phyloP scores from a whole-genome alignment of 2,797 vertebrate genomes.

The Limnodromus scolopaceus region DNA sequence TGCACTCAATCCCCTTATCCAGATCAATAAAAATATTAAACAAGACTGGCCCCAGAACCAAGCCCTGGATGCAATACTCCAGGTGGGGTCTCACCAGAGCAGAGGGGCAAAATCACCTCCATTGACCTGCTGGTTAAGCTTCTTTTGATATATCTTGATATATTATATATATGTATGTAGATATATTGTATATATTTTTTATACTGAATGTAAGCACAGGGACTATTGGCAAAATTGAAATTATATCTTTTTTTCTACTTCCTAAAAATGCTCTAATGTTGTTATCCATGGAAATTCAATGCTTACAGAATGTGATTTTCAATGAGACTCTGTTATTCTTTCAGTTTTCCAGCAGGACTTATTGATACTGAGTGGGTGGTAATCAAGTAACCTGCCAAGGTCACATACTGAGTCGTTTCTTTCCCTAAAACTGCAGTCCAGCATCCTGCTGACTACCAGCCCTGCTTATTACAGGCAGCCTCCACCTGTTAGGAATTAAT shows the following conservation, averaged over 20 bases:
- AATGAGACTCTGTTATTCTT: not conserved
- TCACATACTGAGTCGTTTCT: not conserved
- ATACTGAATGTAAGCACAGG: not conserved
- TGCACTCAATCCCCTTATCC: too few species aligned
- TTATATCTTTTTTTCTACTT: not conserved
- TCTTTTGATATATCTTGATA: not conserved
- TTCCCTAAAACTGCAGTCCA: not conserved
- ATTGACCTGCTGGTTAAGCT: not conserved
- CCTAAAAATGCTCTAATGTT: not conserved
- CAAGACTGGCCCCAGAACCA: too few species aligned
- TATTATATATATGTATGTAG: not conserved
- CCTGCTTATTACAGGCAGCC: not conserved
- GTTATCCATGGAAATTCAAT: not conserved
- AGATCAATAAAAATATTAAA: too few species aligned
- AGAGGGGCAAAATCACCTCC: not conserved
- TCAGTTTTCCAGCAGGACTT: not conserved
- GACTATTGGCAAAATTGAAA: not conserved
- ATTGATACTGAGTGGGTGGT: not conserved
- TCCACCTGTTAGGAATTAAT: not conserved
- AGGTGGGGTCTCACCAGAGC: not conserved
- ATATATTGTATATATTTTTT: not conserved
- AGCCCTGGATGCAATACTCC: not conserved
- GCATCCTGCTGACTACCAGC: not conserved
- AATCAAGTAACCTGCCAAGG: not conserved
- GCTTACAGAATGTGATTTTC: not conserved